Evolutionary conservation across 2,797 vertebrate species (phyloP).

Genomic region (Thunnus albacares): DNA sequence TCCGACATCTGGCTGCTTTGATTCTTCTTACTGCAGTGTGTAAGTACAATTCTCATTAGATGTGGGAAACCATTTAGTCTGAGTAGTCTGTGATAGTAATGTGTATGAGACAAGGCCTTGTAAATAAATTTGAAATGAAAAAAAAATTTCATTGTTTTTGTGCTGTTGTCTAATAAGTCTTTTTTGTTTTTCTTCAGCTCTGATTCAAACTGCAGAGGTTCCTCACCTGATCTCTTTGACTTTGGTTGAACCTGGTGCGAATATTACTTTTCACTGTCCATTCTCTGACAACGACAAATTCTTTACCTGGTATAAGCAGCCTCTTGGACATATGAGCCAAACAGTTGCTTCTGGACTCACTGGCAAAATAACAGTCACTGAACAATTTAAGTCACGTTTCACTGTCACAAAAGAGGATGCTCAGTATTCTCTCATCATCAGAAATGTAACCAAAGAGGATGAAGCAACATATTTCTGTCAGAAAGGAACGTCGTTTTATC

Average conservation of each 20-base stretch:
- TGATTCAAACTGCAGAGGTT: constrained; percentile 3
- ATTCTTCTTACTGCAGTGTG: constrained; percentile 26
- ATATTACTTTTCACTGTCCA: constrained; percentile 15
- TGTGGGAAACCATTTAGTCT: background rate
- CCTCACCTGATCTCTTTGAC: background rate
- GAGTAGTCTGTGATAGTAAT: too few relatives aligned
- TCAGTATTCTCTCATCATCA: constrained; percentile 19
- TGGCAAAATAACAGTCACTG: accelerated
- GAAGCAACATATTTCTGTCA: constrained; percentile 65
- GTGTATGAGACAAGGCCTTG: too few relatives aligned
- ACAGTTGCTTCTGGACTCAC: accelerated
- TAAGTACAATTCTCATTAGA: constrained; percentile 10
- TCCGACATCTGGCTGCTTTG: background rate
- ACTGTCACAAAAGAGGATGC: accelerated
- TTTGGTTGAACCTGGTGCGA: constrained; percentile 12
- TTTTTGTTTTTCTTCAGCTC: constrained; percentile 9
- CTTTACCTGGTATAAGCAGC: constrained; percentile 31
- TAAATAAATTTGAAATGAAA: background rate
- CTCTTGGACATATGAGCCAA: constrained; percentile 23
- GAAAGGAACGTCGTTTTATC: background rate
- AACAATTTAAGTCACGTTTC: constrained; percentile 15
- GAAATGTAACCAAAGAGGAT: constrained; percentile 43
- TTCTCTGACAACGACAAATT: accelerated
- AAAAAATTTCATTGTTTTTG: background rate
- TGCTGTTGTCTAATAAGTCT: background rate